A percentile compares a stretch with the other conserved stretches of the same genome.
phyloP scores from a whole-genome alignment of 2,797 vertebrate genomes.

The Varecia variegata region DNA sequence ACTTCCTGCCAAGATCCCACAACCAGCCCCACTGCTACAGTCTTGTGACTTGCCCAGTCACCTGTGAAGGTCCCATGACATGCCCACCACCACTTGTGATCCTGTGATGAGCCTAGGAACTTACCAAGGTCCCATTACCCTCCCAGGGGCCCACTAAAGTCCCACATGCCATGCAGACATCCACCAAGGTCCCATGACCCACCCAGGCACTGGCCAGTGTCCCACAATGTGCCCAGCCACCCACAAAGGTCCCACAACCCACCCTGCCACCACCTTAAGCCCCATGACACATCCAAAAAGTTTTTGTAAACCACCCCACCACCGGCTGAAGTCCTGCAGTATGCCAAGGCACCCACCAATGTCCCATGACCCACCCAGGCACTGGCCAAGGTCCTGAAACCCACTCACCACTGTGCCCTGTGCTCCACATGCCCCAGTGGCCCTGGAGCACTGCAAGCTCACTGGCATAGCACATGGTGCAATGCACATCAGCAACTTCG shows the following conservation, averaged over 20 bases:
- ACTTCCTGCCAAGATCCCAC: background rate
- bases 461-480: background rate
- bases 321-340: background rate
- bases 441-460: background rate
- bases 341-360: background rate
- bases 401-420: background rate
- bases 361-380: background rate
- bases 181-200: background rate
- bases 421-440: background rate
- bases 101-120: background rate
- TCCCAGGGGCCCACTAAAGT: background rate
- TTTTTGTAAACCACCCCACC: background rate
- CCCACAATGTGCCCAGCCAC: background rate
- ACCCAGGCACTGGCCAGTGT: background rate
- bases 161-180: background rate
- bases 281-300: background rate
- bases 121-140: background rate
- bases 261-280: background rate
- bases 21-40: background rate
- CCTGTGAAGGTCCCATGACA: background rate
- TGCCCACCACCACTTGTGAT: background rate
- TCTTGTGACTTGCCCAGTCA: background rate
- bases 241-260: background rate
- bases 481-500: background rate
- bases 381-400: background rate